Conservation (phyloP, 2,113 vertebrate species). For the Pachypanchax playfairii region DNA sequence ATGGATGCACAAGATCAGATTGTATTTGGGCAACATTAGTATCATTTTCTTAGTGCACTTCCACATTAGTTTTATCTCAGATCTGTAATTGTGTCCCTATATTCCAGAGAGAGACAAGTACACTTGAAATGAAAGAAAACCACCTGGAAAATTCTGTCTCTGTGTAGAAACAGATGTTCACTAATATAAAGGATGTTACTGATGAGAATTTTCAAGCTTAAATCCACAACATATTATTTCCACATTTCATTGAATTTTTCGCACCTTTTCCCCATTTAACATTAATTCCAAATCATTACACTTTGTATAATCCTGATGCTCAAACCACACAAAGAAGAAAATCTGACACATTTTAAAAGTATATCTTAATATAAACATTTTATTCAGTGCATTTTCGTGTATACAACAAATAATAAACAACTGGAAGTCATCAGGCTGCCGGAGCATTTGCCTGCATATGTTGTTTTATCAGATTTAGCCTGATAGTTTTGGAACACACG, state of each 20-base stretch:
- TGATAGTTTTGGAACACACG: slow-evolving; percentile 90
- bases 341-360: slow-evolving; percentile 83
- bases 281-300: too few relatives aligned
- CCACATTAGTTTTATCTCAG: too few relatives aligned
- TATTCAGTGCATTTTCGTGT: slow-evolving; percentile 98
- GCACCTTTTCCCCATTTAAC: too few relatives aligned
- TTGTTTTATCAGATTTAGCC: slow-evolving; percentile 82
- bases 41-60: too few relatives aligned
- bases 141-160: too few relatives aligned
- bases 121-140: too few relatives aligned
- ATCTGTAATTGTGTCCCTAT: too few relatives aligned
- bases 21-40: too few relatives aligned
- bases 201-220: slow-evolving; percentile 17
- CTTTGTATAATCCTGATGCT: too few relatives aligned
- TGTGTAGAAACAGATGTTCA: slow-evolving; percentile 45
- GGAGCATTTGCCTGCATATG: slow-evolving; percentile 81
- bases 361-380: slow-evolving; percentile 93
- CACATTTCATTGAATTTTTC: background rate
- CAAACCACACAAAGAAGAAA: slow-evolving; percentile 40
- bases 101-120: too few relatives aligned
- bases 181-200: slow-evolving; percentile 25
- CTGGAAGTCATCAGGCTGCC: slow-evolving; percentile 87
- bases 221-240: background rate
- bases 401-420: slow-evolving; percentile 99
- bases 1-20: too few relatives aligned